Evolutionary conservation across 2,888 invertebrate species (phyloP).

Genomic region (Tethea ocularis): DNA sequence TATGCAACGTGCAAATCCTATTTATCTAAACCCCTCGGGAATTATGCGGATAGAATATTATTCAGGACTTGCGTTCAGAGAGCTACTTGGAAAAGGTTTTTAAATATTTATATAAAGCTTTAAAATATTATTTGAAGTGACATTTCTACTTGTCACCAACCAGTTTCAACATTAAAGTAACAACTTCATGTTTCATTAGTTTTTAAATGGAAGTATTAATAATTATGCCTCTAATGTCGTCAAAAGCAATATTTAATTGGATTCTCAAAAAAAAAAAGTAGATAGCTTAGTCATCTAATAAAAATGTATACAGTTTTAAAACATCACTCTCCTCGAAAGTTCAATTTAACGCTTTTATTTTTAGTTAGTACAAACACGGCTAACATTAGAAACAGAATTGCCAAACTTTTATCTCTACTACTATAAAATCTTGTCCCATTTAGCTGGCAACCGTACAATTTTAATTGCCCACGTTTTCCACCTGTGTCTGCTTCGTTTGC

Average conservation of each 20-base stretch:
- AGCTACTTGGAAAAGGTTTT: not conserved
- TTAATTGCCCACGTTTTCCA: slow-evolving; percentile 47
- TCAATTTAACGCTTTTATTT: slow-evolving; percentile 5
- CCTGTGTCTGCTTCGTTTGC: slow-evolving; percentile 49
- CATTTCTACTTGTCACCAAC: not conserved
- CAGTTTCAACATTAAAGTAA: not conserved
- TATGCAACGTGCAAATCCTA: slow-evolving; percentile 4
- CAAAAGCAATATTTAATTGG: too few species aligned
- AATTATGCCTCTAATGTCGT: too few species aligned
- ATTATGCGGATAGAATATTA: slow-evolving; percentile 4
- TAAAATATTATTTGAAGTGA: not conserved
- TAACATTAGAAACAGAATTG: slow-evolving; percentile 19
- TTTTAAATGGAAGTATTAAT: too few species aligned
- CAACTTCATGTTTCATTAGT: too few species aligned
- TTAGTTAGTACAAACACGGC: slow-evolving; percentile 6
- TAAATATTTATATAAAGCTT: not conserved
- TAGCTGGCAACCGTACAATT: slow-evolving; percentile 35
- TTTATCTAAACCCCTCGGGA: slow-evolving; percentile 1
- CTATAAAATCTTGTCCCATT: slow-evolving; percentile 22
- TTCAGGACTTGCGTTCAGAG: slow-evolving; percentile 1
- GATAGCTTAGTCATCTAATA: too few species aligned
- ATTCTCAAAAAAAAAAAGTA: not conserved
- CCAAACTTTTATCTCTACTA: slow-evolving; percentile 24
- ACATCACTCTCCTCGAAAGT: not conserved
- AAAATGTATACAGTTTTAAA: not conserved